Evolutionary conservation across 2,888 invertebrate genomes (phyloP).

Genomic region (Lamproptera curius): DNA sequence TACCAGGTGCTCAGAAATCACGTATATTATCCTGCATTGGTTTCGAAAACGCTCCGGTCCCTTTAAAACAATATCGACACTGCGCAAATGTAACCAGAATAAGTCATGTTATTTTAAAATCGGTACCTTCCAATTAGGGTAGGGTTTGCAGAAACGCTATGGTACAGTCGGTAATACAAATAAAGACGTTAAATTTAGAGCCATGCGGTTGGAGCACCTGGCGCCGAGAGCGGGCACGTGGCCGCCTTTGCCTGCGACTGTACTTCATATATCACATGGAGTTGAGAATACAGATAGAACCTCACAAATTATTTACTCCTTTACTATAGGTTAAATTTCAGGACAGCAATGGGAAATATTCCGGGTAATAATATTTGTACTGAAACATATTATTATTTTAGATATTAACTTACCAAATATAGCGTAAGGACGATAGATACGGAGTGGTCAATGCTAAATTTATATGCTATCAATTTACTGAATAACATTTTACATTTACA

Average conservation of each 20-base stretch:
- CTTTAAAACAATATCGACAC: constrained; percentile 30
- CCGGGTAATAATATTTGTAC: no score
- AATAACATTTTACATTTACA: no score
- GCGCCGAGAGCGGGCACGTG: constrained; percentile 51
- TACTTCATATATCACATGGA: constrained; percentile 46
- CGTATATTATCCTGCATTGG: constrained; percentile 26
- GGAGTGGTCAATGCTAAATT: no score
- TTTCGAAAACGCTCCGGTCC: constrained; percentile 24
- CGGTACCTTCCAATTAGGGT: constrained; percentile 52
- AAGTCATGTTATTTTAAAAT: constrained; percentile 55
- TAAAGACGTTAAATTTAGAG: constrained; percentile 77
- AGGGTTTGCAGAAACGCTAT: constrained; percentile 39
- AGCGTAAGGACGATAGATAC: no score
- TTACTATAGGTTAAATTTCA: no score
- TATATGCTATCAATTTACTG: no score
- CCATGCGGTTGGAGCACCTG: constrained; percentile 71
- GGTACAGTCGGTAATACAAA: constrained; percentile 69
- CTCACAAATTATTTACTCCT: no score
- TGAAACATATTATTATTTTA: no score
- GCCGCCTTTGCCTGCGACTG: constrained; percentile 50
- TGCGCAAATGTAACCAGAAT: constrained; percentile 35
- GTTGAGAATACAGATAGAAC: constrained; percentile 36
- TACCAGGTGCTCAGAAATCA: constrained; percentile 25
- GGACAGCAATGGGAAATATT: no score
- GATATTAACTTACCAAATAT: no score